Evolutionary conservation across 1,140 invertebrate genomes (phyloP), one percentile per base, ranked within the genome.

Genomic region (Pectinophora gossypiella): DNA sequence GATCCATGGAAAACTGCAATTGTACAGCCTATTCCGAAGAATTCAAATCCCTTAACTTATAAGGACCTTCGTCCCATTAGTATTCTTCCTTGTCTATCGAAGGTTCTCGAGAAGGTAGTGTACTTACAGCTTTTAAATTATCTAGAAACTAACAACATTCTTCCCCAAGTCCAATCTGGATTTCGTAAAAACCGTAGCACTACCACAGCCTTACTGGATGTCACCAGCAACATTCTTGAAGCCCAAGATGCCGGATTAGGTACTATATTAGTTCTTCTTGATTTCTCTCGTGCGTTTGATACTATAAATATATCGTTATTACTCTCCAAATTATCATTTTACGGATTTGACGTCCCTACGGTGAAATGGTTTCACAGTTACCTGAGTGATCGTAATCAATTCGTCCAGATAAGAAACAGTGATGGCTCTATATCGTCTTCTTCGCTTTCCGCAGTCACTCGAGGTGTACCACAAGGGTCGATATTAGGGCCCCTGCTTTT

Each of bases 311-410:
- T 44, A 21, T 19, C 42, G 13, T 21, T 44, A 16, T 44, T 19
- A 19, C 9, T 19, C 9, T 21, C 42, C 4, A 44, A 44, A 19
- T 38, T 38, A 13, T 15, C 13, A 38, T 38, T 6, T 38, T 38
- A 38, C n/a, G 35, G 35, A 6, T 38, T 38, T 38, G 35, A 38
- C 13, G 35, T 38, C 4, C 13, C 35, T 9, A 19, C 20, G 2
- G 42, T 43, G 3, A 43, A 43, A 43, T 43, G 40, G 40, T 43
- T 43, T 19, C 16, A 43, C 19, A 43, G 40, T 19, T 43, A 43
- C 13, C 19, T 43, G 7, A 18, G n/a, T 19, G 6, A 43, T 16
- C 40, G 40, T 7, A 19, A 19, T 19, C 40, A 43, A 43, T 19
- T 19, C 19, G 40, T 43, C 7, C 13, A 43, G 13, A 5, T 43